phyloP scores from a whole-genome alignment of 2,797 vertebrate genomes.

The Zenarchopterus dispar region DNA sequence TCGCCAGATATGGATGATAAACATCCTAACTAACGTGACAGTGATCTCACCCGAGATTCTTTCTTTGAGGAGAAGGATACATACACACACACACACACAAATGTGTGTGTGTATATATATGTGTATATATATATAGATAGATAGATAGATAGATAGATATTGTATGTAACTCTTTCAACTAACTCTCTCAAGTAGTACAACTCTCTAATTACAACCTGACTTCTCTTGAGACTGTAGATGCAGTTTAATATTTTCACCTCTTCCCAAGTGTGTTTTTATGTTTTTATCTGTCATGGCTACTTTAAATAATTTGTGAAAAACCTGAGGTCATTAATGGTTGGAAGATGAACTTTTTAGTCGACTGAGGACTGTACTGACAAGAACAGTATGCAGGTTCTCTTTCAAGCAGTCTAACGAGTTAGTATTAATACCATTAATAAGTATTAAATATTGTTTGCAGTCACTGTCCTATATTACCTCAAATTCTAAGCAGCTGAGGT shows the following conservation, averaged over 20 bases:
- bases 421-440: constrained; percentile 39
- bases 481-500: constrained; percentile 28
- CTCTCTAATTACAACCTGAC: background rate
- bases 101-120: no score
- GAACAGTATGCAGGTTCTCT: no score
- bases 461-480: constrained; percentile 19
- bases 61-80: constrained; percentile 18
- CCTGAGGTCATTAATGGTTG: constrained; percentile 24
- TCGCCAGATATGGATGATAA: constrained; percentile 35
- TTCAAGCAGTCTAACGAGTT: constrained; percentile 15
- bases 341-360: constrained; percentile 29
- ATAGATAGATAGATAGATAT: no score
- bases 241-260: background rate
- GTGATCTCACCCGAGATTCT: constrained; percentile 7
- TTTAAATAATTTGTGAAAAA: constrained; percentile 32
- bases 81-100: no score
- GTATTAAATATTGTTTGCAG: constrained; percentile 32
- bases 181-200: background rate
- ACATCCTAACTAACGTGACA: constrained; percentile 7
- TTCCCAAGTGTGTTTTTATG: constrained; percentile 2
- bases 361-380: background rate
- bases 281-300: constrained; percentile 20
- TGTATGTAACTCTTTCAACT: no score
- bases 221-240: background rate
- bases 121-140: no score